Evolutionary conservation across 2,888 invertebrate genomes (phyloP), one percentile per base, ranked within the genome.

Genomic region (Ornithoptera alexandrae): DNA sequence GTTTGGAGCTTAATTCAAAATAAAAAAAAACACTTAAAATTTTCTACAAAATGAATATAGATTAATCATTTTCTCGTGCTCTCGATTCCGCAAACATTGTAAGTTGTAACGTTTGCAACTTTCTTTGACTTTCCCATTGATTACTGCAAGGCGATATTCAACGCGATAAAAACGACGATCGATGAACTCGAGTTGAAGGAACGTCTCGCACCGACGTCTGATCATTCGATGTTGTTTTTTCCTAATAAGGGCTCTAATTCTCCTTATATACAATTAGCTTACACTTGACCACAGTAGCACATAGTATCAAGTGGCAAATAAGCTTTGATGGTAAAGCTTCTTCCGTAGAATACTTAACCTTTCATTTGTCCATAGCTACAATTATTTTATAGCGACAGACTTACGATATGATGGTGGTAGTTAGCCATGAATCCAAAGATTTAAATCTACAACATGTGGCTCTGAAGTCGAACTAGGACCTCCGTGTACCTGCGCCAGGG

Each of bases 181-280:
- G 85, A 84, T 87, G 90, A 88, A 89, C 90, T 76, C 77, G 81
- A 85, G 89, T 89, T 91, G 89, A 91, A 90, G 81, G 90, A 87
- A 90, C 92, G 90, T 88, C 80, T 75, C 90, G 91, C 89, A 86
- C 74, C 82, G 85, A 73, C 85, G 85, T 72, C 73, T 84, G 83
- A 85, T 85, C 80, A 80, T 76, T 77, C 56, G 22, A 59, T 39
- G 18, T 59, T 68, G 22, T 42, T 65, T 69, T 69, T 53, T 65
- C 50, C 7, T 61, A 24, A 53, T 36, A 53, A 65, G 68, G 70
- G 62, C 65, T 65, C 46, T 53, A 59, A 67, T 66, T 67, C 24
- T 69, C 36, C 39, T 61, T 59, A 30, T 30, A 30, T 3, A 30
- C 30, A 30, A 30, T 30, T 30, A 30, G 30, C 30, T 30, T 30